A percentile compares a stretch with the other conserved stretches of the same genome.
These are phyloP conservation scores for Siniperca undulata DNA, from an alignment of 2,797 vertebrate species.

Conservation along the genomic window DNA sequence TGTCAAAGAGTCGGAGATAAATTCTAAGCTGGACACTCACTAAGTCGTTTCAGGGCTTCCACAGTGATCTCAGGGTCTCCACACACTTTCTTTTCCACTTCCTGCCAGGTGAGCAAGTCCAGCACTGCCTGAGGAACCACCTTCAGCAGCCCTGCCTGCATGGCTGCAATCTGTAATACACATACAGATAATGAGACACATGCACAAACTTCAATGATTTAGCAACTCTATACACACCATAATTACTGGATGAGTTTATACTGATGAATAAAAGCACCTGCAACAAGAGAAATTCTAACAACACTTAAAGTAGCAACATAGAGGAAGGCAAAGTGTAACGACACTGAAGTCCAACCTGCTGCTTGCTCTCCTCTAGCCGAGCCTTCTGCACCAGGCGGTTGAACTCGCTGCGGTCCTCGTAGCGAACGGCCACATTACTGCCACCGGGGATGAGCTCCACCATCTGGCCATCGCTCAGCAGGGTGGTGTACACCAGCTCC, in stretches of 20 bases:
- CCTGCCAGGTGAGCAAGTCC: conserved; percentile 97
- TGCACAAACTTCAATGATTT: too few species aligned
- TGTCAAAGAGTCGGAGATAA: background rate
- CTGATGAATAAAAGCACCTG: background rate
- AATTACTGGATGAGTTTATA: background rate
- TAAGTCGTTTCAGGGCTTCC: conserved; percentile 96
- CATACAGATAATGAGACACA: background rate
- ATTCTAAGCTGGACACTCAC: conserved; percentile 85
- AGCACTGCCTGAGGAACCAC: conserved; percentile 98
- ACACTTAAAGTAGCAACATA: too few species aligned
- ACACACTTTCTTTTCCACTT: conserved; percentile 97
- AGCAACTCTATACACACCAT: background rate
- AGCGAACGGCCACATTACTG: conserved; percentile 87
- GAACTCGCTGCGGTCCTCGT: conserved; percentile 93
- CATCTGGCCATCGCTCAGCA: conserved; percentile 91
- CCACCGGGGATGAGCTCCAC: conserved; percentile 93
- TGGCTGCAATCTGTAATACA: conserved; percentile 88
- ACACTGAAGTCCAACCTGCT: conserved; percentile 87
- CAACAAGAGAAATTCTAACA: background rate
- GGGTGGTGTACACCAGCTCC: conserved; percentile 95
- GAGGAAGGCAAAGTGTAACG: background rate
- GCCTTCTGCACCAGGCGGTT: conserved; percentile 92
- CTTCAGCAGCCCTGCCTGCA: conserved; percentile 95
- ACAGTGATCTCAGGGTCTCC: conserved; percentile 98
- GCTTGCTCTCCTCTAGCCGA: conserved; percentile 93